These are phyloP conservation scores for Oreochromis aureus DNA, from an alignment of 2,113 vertebrate genomes.

Conservation along the genomic window DNA sequence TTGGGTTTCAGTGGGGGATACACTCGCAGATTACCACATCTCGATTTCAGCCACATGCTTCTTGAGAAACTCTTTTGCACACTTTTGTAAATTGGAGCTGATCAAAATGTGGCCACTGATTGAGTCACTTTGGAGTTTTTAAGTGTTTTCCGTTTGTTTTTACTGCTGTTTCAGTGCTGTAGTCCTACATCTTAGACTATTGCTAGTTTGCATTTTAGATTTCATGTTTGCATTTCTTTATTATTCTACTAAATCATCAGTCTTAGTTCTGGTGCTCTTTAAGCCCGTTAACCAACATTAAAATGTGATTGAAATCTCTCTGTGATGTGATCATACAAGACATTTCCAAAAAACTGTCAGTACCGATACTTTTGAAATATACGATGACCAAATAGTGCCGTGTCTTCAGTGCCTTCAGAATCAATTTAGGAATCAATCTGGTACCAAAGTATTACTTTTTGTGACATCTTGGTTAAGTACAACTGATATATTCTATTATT, in stretches of 20 bases:
- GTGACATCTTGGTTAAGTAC: background rate
- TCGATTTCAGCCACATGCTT: background rate
- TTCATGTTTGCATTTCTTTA: background rate
- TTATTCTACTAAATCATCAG: background rate
- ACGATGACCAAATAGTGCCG: fast-evolving
- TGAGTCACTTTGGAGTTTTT: background rate
- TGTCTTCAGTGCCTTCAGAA: background rate
- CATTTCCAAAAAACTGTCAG: background rate
- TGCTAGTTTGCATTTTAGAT: background rate
- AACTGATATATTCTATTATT: background rate
- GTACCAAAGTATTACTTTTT: background rate
- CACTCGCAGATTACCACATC: fast-evolving
- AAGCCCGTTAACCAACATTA: background rate
- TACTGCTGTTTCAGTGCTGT: background rate
- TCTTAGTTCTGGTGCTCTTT: background rate
- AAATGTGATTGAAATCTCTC: fast-evolving
- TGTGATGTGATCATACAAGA: background rate
- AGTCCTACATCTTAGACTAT: background rate
- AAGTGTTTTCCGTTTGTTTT: background rate
- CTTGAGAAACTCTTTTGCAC: background rate
- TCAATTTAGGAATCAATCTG: background rate
- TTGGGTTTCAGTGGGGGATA: background rate
- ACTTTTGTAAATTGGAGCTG: background rate
- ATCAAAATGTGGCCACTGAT: background rate
- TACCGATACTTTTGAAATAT: background rate